Evolutionary conservation across 92 coral and sea anemone genomes (phyloP).

Genomic region (Epizoanthus scotinus): DNA sequence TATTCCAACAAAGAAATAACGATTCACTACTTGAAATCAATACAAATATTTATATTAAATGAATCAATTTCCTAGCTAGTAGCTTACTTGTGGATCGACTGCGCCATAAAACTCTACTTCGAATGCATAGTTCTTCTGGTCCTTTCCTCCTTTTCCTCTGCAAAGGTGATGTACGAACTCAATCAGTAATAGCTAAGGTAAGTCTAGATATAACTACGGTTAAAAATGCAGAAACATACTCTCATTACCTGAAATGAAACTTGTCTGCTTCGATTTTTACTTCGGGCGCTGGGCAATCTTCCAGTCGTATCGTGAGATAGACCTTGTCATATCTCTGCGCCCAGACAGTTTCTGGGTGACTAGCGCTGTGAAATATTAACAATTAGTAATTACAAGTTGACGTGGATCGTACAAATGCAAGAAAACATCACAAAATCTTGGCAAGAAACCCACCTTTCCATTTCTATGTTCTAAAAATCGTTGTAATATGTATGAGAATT

Average conservation of each 20-base stretch:
- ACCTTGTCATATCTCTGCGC: conserved; percentile 92
- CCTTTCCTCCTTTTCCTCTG: conserved; percentile 88
- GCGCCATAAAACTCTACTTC: conserved; percentile 73
- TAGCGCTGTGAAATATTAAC: conserved; percentile 46
- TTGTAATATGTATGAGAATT: not conserved
- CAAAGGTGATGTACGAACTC: conserved; percentile 9
- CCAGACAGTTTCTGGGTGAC: conserved; percentile 82
- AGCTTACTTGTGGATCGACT: conserved; percentile 88
- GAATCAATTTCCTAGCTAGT: conserved; percentile 51
- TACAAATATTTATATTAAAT: not conserved
- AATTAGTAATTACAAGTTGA: not conserved
- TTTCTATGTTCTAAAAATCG: not conserved
- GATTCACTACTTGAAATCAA: not conserved
- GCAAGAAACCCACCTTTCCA: conserved; percentile 28
- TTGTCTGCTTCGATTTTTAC: conserved; percentile 58
- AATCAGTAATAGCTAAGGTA: not conserved
- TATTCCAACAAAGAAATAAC: too few relatives aligned
- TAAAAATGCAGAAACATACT: not conserved
- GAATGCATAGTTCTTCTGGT: conserved; percentile 76
- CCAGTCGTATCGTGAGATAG: conserved; percentile 75
- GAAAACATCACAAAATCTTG: not conserved
- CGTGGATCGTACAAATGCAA: not conserved
- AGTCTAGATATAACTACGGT: not conserved
- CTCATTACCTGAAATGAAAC: conserved; percentile 69
- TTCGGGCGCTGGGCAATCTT: conserved; percentile 76